Base-by-base conservation (phyloP, 2,888 invertebrate genomes). In the Leptarthrus brevirostris region DNA sequence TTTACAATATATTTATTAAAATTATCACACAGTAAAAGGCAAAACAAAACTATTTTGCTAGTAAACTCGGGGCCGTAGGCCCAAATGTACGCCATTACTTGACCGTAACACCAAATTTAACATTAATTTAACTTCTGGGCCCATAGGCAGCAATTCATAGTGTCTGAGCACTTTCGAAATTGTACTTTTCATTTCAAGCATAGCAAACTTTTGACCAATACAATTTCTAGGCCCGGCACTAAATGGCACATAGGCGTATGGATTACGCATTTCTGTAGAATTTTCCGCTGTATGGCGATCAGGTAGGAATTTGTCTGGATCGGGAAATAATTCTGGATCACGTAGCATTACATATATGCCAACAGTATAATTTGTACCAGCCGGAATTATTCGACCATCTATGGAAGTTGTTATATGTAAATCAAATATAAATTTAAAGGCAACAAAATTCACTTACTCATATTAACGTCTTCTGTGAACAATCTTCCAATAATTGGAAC, bases 251-350 rank as follows among this genome's bases (percentile, higher is more conserved):
- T 80, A 81, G 47, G 78, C 79, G 53, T 78, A 81, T 2, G 78
- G 77, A 10, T 78, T 69, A 8, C 76, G 77, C 10, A 74, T 77
- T 8, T 78, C 78, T 0, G 76, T 53, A 3, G 76, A 20, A 77
- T 86, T 86, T 75, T 90, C 88, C 0, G 87, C 87, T 8, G 80
- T 40, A 75, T 82, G 81, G 2, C 85, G 79, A 52, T 84, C 83
- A 0, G 85, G 85, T 61, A 76, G 77, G 73, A 83, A 85, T n/a
- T 73, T 72, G n/a, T 80, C 30, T 0, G 84, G 82, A 0, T 83
- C 80, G 2, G 78, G 53, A 69, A 80, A 85, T 14, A 81, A 34
- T 6, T 77, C 58, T 0, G 81, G 79, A 77, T 84, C 81, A 3
- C 81, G 79, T 26, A 81, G 72, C 47, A 84, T 78, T 70, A 82